These are phyloP conservation scores for Oreortyx pictus DNA, from an alignment of 2,797 vertebrate genomes.

Conservation along the genomic window DNA sequence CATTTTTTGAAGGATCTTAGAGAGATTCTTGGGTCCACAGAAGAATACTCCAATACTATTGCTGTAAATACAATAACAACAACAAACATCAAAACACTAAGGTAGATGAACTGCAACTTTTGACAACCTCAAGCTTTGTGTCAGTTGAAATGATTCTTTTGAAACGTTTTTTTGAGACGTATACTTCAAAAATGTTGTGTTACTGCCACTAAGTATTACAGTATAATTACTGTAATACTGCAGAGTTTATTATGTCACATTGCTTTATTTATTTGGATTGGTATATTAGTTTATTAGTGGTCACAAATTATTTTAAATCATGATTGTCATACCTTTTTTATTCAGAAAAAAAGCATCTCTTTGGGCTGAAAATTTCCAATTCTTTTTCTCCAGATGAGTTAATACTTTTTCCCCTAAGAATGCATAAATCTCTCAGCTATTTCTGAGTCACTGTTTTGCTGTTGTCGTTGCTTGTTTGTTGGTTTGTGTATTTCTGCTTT, in stretches of 20 bases:
- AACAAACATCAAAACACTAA: not conserved
- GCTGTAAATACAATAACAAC: slow-evolving; percentile 63
- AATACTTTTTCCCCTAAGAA: not conserved
- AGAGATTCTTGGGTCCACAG: slow-evolving; percentile 81
- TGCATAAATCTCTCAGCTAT: not conserved
- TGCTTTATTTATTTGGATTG: slow-evolving; percentile 15
- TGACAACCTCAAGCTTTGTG: not conserved
- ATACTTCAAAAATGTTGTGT: not conserved
- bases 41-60: slow-evolving; percentile 81
- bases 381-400: not conserved
- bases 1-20: slow-evolving; percentile 80
- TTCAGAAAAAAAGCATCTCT: not conserved
- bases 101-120: not conserved
- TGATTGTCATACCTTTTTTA: not conserved
- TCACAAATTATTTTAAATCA: not conserved
- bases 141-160: not conserved
- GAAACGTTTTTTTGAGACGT: not conserved
- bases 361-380: not conserved
- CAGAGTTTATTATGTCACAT: not conserved
- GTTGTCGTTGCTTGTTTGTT: too few species aligned
- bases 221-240: slow-evolving; percentile 8
- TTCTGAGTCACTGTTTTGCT: not conserved
- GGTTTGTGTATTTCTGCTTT: not conserved
- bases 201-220: not conserved
- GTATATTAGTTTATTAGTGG: not conserved